Percentiles rank a stretch among this genome's conserved stretches.
These are phyloP conservation scores for Urocolius indicus DNA, from an alignment of 2,113 vertebrate genomes.

Conservation along the genomic window DNA sequence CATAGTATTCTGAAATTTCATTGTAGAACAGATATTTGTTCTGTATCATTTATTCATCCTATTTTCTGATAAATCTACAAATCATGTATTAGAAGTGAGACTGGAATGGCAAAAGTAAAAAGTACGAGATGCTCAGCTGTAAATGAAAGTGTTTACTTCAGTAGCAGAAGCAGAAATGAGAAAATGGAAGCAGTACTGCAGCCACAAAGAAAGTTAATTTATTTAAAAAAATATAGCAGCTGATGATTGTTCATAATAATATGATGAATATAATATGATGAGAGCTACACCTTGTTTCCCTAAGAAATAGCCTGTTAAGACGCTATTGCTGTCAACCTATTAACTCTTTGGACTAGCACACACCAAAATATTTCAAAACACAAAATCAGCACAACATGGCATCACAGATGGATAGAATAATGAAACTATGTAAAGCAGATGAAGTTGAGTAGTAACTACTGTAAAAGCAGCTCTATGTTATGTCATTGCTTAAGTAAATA, in stretches of 20 bases:
- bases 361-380: neutral
- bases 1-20: neutral
- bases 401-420: neutral
- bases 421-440: neutral
- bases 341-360: neutral
- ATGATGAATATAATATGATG: too few relatives aligned
- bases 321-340: neutral
- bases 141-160: neutral
- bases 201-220: neutral
- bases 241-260: neutral
- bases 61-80: neutral
- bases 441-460: neutral
- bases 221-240: neutral
- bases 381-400: fast-evolving
- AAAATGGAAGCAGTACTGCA: neutral
- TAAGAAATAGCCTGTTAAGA: neutral
- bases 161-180: neutral
- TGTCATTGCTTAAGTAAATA: neutral
- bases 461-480: neutral
- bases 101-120: neutral
- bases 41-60: neutral
- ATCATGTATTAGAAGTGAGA: neutral
- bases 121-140: neutral
- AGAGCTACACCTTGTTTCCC: neutral
- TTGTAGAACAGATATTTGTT: neutral